Conservation (phyloP, 2,113 vertebrate genomes). For the Silurus glanis region DNA sequence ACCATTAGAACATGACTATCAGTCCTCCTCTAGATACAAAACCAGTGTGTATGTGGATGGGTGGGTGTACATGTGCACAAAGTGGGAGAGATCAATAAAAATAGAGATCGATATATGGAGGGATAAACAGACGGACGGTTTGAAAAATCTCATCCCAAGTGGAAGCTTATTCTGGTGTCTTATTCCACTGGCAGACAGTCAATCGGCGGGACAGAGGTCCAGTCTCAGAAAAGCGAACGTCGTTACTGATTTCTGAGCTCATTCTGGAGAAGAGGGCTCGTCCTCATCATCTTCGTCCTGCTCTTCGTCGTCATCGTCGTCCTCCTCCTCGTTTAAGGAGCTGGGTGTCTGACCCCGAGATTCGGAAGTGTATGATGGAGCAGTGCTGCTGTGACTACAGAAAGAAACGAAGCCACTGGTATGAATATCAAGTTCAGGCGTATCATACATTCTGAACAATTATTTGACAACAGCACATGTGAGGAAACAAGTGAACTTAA, state of each 20-base stretch:
- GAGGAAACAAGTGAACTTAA: not conserved
- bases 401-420: slow-evolving; percentile 69
- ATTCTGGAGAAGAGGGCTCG: slow-evolving; percentile 81
- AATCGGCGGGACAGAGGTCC: slow-evolving; percentile 6
- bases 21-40: not conserved
- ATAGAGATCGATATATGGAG: not conserved
- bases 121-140: slow-evolving; percentile 31
- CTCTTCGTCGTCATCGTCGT: slow-evolving; percentile 71
- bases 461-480: not conserved
- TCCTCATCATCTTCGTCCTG: slow-evolving; percentile 72
- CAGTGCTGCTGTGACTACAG: slow-evolving; percentile 74
- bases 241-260: slow-evolving; percentile 57
- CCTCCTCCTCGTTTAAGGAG: slow-evolving; percentile 83
- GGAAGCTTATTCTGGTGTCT: slow-evolving; percentile 54
- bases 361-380: slow-evolving; percentile 74
- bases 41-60: not conserved
- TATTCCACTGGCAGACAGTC: slow-evolving; percentile 12
- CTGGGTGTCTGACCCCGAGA: slow-evolving; percentile 81
- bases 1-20: slow-evolving; percentile 23
- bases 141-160: slow-evolving; percentile 43
- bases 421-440: not conserved
- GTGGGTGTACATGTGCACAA: not conserved
- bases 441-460: not conserved
- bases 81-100: slow-evolving; percentile 5
- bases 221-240: not conserved